Evolutionary conservation across 2,113 vertebrate genomes (phyloP).

Genomic region (Campylorhamphus procurvoides): DNA sequence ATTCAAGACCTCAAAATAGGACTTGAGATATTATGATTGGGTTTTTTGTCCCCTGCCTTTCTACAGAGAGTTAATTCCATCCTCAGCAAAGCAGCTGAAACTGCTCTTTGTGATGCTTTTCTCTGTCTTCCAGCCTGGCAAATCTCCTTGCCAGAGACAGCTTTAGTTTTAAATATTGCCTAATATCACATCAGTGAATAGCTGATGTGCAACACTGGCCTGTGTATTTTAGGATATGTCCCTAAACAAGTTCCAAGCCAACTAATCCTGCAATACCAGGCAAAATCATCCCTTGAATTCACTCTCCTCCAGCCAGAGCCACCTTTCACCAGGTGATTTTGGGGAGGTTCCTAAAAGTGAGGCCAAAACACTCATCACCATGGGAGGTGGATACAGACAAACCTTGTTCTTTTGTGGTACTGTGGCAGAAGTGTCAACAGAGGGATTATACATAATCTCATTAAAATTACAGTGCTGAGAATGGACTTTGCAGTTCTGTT

Average conservation of each 20-base stretch:
- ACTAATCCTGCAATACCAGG: neutral
- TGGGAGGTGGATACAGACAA: neutral
- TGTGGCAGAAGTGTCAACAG: neutral
- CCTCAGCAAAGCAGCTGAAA: neutral
- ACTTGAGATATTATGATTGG: neutral
- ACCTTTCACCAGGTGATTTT: neutral
- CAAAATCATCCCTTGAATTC: neutral
- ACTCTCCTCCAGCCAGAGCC: neutral
- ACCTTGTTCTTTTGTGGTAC: neutral
- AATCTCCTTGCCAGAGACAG: slow-evolving; percentile 8
- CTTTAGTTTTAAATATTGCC: neutral
- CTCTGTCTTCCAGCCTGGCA: neutral
- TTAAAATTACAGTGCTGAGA: slow-evolving; percentile 36
- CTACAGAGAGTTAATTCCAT: neutral
- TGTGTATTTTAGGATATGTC: neutral
- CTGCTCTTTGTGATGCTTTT: neutral
- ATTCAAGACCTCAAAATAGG: neutral
- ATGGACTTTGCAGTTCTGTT: neutral
- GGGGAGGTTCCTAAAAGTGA: neutral
- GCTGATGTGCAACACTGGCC: neutral
- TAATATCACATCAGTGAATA: neutral
- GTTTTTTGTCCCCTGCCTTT: neutral
- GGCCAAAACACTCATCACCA: neutral
- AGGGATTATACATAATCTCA: slow-evolving; percentile 3
- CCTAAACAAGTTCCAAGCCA: neutral